These are phyloP conservation scores for Drosophila eugracilis DNA, from an alignment of 1,140 invertebrate genomes.

Conservation along the genomic window DNA sequence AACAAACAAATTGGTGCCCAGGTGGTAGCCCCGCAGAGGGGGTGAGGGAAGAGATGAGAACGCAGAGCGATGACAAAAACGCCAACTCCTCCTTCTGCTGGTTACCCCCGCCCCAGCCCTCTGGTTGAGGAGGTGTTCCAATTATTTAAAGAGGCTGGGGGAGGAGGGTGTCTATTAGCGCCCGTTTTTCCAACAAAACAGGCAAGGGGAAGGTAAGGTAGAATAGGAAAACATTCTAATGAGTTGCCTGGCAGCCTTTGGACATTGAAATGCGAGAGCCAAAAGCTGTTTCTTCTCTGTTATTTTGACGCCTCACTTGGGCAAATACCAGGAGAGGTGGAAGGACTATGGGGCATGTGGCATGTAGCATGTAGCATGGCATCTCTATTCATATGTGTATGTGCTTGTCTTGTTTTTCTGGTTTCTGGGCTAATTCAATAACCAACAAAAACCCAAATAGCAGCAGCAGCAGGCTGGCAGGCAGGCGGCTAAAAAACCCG, in stretches of 20 bases:
- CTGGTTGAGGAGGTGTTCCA: slow-evolving; percentile 27
- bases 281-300: slow-evolving; percentile 56
- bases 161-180: slow-evolving; percentile 37
- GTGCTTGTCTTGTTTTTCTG: slow-evolving; percentile 83
- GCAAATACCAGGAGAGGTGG: no score
- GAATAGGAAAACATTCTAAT: slow-evolving; percentile 59
- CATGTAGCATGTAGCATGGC: no score
- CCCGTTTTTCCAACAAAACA: slow-evolving; percentile 1
- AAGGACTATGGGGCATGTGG: background rate
- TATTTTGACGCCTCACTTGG: slow-evolving; percentile 53
- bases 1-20: slow-evolving; percentile 56
- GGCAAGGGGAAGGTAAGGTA: no score
- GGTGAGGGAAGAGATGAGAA: background rate
- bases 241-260: slow-evolving; percentile 75
- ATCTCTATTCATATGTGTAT: slow-evolving; percentile 8
- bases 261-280: slow-evolving; percentile 66
- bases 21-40: slow-evolving; percentile 29
- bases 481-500: slow-evolving; percentile 37
- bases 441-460: slow-evolving; percentile 69
- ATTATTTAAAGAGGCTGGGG: slow-evolving; percentile 32
- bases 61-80: slow-evolving; percentile 54
- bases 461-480: no score
- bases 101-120: slow-evolving; percentile 11
- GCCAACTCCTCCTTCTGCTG: no score
- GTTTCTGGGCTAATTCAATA: slow-evolving; percentile 85